Evolutionary conservation across 2,113 vertebrate genomes (phyloP).

Genomic region (Talpa occidentalis): DNA sequence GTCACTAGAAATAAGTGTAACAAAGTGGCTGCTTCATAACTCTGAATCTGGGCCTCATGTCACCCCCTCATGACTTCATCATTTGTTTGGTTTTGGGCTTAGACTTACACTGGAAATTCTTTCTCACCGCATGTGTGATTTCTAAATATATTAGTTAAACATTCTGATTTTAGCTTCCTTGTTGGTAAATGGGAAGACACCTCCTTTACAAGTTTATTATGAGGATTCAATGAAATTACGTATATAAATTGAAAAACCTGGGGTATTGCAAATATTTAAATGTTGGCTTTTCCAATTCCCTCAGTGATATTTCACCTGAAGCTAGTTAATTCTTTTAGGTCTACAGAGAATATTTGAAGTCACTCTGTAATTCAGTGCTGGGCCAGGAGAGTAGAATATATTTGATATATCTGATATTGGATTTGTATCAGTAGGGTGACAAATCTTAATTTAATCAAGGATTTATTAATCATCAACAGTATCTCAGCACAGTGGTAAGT

Average conservation of each 20-base stretch:
- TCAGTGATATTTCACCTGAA: not conserved
- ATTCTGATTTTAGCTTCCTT: conserved; percentile 31
- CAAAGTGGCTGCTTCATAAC: not conserved
- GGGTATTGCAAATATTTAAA: not conserved
- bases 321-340: not conserved
- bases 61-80: fast-evolving
- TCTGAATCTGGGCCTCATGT: not conserved
- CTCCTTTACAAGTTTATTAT: not conserved
- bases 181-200: not conserved
- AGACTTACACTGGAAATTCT: not conserved
- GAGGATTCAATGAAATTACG: not conserved
- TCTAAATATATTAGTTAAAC: conserved; percentile 26
- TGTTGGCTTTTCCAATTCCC: not conserved
- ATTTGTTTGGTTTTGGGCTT: not conserved
- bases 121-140: not conserved
- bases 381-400: not conserved
- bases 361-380: not conserved
- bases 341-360: not conserved
- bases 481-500: not conserved
- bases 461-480: not conserved
- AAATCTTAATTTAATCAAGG: not conserved
- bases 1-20: not conserved
- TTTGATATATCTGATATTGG: too few species aligned
- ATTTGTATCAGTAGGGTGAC: not conserved
- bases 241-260: not conserved